Conservation (phyloP, 1,140 invertebrate genomes). For the Agraylea sexmaculata region DNA sequence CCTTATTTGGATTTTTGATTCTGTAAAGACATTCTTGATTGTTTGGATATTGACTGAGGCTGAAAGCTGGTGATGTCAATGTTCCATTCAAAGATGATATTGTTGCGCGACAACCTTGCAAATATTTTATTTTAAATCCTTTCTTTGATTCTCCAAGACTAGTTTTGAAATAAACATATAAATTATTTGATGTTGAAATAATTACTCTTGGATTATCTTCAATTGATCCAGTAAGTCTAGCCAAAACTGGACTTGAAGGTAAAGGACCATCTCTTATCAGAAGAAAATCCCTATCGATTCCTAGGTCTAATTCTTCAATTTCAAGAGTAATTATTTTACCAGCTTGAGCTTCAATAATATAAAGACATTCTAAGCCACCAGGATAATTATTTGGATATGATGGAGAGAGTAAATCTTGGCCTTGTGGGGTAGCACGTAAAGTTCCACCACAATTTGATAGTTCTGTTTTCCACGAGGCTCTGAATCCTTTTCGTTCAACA, state of each 20-base stretch:
- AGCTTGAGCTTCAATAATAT: constrained; percentile 78
- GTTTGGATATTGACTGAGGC: constrained; percentile 72
- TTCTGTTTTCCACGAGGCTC: constrained; percentile 87
- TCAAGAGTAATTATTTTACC: constrained; percentile 81
- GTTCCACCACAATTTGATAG: constrained; percentile 79
- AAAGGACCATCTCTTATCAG: constrained; percentile 80
- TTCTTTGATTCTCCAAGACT: constrained; percentile 75
- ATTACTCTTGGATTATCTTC: constrained; percentile 72
- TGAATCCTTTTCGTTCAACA: constrained; percentile 88
- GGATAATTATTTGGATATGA: constrained; percentile 88
- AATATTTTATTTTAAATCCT: constrained; percentile 85
- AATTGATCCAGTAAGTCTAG: constrained; percentile 64
- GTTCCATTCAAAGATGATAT: constrained; percentile 72
- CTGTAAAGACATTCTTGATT: constrained; percentile 86
- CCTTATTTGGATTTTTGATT: constrained; percentile 70
- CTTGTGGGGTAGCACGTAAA: constrained; percentile 68
- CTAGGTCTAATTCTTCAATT: constrained; percentile 83
- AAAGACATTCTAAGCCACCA: constrained; percentile 87
- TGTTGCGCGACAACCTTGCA: constrained; percentile 75
- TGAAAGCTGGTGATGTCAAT: constrained; percentile 76
- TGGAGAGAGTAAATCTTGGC: constrained; percentile 74
- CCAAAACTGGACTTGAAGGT: constrained; percentile 72
- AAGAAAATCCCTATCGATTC: constrained; percentile 74
- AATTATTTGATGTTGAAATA: constrained; percentile 77
- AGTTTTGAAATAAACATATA: constrained; percentile 89